These are phyloP conservation scores for Micronycteris hirsuta DNA, from an alignment of 2,113 vertebrate species.

Conservation along the genomic window DNA sequence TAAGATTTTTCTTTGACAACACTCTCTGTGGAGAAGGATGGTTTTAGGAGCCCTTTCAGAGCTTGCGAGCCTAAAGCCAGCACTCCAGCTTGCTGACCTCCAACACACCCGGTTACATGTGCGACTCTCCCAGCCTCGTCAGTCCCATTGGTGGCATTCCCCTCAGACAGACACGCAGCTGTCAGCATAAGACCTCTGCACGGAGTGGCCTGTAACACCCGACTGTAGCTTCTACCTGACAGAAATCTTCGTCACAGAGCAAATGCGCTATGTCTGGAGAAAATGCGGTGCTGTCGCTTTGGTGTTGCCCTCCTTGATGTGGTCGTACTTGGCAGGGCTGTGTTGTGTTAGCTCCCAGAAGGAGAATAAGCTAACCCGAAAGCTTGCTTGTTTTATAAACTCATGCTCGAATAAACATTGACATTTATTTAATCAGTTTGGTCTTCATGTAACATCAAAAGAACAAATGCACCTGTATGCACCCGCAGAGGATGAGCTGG, in stretches of 20 bases:
- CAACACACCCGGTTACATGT: rapidly evolving
- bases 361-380: background rate
- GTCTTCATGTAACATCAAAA: background rate
- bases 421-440: background rate
- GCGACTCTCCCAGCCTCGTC: background rate
- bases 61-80: background rate
- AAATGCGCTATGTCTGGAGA: background rate
- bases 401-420: background rate
- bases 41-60: background rate
- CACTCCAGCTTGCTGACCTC: too few species aligned
- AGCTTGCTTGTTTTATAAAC: background rate
- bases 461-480: background rate
- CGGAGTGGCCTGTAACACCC: too few species aligned
- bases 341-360: background rate
- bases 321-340: background rate
- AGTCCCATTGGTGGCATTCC: background rate
- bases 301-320: background rate
- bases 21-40: background rate
- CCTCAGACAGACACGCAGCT: background rate
- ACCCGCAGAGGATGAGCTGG: background rate
- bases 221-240: background rate
- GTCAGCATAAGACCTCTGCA: background rate
- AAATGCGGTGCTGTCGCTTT: rapidly evolving
- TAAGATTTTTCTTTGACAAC: background rate
- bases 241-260: background rate